These are phyloP conservation scores for Diprion similis DNA, from an alignment of 1,140 invertebrate species.

Conservation along the genomic window DNA sequence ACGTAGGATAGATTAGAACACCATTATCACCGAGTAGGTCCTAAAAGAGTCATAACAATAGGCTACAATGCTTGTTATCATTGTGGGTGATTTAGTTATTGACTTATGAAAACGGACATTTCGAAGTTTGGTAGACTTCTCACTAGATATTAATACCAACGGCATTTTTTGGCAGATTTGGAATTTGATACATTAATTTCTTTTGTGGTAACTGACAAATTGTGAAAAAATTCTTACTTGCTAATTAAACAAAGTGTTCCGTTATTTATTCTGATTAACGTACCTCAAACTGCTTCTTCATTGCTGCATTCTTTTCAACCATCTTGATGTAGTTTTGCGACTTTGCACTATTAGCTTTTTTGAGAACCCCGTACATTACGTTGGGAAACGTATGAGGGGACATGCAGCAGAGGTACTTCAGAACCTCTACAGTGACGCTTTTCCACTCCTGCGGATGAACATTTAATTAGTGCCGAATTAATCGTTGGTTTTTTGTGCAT, in stretches of 20 bases:
- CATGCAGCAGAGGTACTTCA: slow-evolving; percentile 62
- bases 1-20: slow-evolving; percentile 83
- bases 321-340: slow-evolving; percentile 61
- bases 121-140: too few relatives aligned
- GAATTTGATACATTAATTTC: too few relatives aligned
- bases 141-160: too few relatives aligned
- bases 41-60: slow-evolving; percentile 54
- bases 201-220: too few relatives aligned
- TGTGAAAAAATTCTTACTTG: too few relatives aligned
- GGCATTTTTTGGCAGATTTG: too few relatives aligned
- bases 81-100: too few relatives aligned
- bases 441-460: slow-evolving; percentile 56
- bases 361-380: slow-evolving; percentile 64
- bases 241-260: background rate
- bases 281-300: slow-evolving; percentile 67
- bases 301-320: slow-evolving; percentile 59
- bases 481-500: background rate
- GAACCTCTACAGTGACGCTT: slow-evolving; percentile 63
- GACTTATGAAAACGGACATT: too few relatives aligned
- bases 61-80: too few relatives aligned
- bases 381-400: slow-evolving; percentile 66
- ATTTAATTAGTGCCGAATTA: slow-evolving; percentile 12
- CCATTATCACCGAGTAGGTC: slow-evolving; percentile 77
- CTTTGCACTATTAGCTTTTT: slow-evolving; percentile 61
- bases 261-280: background rate